These are phyloP conservation scores for Chondrosia reniformis DNA, from an alignment of 37 sponge, comb jelly and placozoan species.

Conservation along the genomic window DNA sequence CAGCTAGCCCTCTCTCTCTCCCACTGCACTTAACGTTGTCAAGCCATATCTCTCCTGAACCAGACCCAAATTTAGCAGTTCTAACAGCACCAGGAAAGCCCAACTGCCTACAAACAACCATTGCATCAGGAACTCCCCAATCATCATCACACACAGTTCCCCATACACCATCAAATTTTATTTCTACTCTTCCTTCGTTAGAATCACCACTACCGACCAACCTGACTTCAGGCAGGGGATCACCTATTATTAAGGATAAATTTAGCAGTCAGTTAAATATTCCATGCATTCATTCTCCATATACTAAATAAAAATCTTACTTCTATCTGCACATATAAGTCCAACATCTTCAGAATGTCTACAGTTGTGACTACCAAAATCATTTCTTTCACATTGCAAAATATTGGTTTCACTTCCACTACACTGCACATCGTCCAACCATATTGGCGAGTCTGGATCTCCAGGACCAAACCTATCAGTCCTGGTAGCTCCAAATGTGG, in stretches of 20 bases:
- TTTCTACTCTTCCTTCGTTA: not conserved
- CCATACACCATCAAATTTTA: slow-evolving; percentile 15
- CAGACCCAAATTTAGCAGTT: not conserved
- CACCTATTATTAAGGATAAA: too few species aligned
- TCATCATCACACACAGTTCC: slow-evolving; percentile 33
- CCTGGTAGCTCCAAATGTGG: not conserved
- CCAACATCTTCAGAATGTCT: slow-evolving; percentile 17
- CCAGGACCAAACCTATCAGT: not conserved
- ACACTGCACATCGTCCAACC: slow-evolving; percentile 30
- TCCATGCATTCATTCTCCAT: not conserved
- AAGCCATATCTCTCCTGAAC: slow-evolving; percentile 8
- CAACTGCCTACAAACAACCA: slow-evolving; percentile 30
- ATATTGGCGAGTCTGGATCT: too few species aligned
- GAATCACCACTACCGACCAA: not conserved
- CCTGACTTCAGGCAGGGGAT: too few species aligned
- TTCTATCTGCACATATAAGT: not conserved
- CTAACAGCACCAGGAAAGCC: slow-evolving; percentile 15
- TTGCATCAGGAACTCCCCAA: not conserved
- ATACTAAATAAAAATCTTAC: too few species aligned
- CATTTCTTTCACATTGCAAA: not conserved
- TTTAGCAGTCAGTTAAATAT: too few species aligned
- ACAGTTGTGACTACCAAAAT: slow-evolving; percentile 18
- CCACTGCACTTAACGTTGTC: slow-evolving; percentile 29
- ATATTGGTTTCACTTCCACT: slow-evolving; percentile 1
- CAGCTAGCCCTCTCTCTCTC: not conserved